phyloP scores from a whole-genome alignment of 1,140 invertebrate genomes.

The Glossosoma conforme region DNA sequence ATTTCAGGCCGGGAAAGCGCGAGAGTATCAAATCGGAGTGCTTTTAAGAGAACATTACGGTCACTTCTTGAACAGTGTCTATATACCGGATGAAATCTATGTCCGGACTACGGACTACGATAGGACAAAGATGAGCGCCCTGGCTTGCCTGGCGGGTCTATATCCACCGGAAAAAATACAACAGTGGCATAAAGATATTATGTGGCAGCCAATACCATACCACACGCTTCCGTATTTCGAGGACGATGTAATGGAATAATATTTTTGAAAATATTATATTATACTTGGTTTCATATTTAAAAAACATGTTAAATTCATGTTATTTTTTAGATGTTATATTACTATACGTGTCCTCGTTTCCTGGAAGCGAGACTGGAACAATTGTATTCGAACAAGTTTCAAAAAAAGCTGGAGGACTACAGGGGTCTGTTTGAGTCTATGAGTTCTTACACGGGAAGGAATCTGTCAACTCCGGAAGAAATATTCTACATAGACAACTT shows the following conservation, averaged over 20 bases:
- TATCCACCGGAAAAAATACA: conserved; percentile 48
- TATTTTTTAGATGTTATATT: conserved; percentile 42
- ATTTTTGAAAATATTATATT: background rate
- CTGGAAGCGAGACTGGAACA: conserved; percentile 43
- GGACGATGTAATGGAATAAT: conserved; percentile 49
- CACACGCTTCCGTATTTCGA: conserved; percentile 39
- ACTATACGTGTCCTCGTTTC: conserved; percentile 51
- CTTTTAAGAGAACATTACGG: conserved; percentile 43
- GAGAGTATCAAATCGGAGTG: conserved; percentile 41
- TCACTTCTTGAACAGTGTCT: conserved; percentile 39
- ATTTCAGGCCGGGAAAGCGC: conserved; percentile 46
- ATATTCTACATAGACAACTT: conserved; percentile 50
- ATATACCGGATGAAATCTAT: conserved; percentile 47
- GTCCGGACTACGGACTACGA: conserved; percentile 51
- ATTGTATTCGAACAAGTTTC: conserved; percentile 38
- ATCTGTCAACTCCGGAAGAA: conserved; percentile 44
- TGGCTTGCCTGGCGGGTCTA: conserved; percentile 52
- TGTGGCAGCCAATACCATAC: conserved; percentile 56
- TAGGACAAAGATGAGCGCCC: conserved; percentile 57
- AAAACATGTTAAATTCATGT: background rate
- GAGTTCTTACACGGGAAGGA: conserved; percentile 39
- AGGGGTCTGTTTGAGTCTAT: conserved; percentile 39
- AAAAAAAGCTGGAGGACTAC: conserved; percentile 36
- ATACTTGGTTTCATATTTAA: background rate
- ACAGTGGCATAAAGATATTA: conserved; percentile 45